phyloP scores from a whole-genome alignment of 2,888 invertebrate species.

The Thereva unica region DNA sequence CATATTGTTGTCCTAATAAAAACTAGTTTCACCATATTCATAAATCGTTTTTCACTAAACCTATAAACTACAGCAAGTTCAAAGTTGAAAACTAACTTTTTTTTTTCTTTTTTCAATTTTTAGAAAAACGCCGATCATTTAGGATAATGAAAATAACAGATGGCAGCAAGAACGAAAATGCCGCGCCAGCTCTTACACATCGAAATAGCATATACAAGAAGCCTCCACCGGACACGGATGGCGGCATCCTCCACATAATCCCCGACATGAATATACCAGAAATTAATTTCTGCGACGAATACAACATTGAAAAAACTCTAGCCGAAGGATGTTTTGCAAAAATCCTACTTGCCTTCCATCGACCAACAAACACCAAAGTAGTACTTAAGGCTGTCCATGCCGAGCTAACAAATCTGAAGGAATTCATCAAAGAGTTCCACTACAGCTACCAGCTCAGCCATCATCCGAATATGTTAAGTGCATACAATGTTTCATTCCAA shows the following conservation, averaged over 20 bases:
- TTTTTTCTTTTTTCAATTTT: not conserved
- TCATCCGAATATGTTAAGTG: conserved; percentile 75
- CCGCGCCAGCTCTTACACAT: conserved; percentile 43
- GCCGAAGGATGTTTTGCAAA: conserved; percentile 73
- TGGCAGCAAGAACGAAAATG: conserved; percentile 27
- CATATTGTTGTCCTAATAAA: no score
- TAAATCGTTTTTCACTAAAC: no score
- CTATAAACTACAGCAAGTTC: no score
- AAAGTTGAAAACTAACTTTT: no score
- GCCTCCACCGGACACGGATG: conserved; percentile 50
- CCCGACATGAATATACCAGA: conserved; percentile 62
- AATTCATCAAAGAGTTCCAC: conserved; percentile 77
- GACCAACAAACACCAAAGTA: conserved; percentile 65
- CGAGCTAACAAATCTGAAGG: conserved; percentile 63
- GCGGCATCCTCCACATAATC: conserved; percentile 60
- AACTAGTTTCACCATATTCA: no score
- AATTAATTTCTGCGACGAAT: conserved; percentile 64
- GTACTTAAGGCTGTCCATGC: conserved; percentile 71
- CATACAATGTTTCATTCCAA: conserved; percentile 70
- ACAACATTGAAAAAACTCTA: conserved; percentile 66
- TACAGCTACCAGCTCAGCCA: conserved; percentile 78
- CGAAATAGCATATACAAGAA: conserved; percentile 57
- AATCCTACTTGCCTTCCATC: conserved; percentile 66
- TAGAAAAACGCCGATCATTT: conserved; percentile 43
- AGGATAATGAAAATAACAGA: conserved; percentile 46